Base-by-base conservation (phyloP, 2,888 invertebrate species). In the Patella depressa region DNA sequence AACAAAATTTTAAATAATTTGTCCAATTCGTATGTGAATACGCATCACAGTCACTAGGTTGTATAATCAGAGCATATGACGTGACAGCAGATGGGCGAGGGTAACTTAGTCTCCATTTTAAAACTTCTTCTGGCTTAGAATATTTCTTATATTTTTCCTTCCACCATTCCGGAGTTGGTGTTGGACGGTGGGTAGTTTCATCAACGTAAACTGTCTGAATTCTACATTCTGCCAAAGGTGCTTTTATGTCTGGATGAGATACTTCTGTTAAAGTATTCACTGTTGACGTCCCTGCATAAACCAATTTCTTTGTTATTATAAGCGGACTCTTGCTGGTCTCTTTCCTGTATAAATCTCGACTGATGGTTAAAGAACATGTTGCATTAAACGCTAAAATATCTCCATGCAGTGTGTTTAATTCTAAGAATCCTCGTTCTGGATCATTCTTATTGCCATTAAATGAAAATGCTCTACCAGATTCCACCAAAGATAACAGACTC, bases 121-220 rank as follows among this genome's bases (percentile, higher is more conserved):
- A 65, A 14, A 65, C 45, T 19, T 59, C 72, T 34, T 72, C 76
- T 5, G n/a, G 45, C 24, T 71, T 24, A 4, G 55, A 45, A 57
- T 57, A 19, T 17, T 71, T 34, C 5, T 29, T 71, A 70, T 80
- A 80, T 71, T 78, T 80, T 15, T 75, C 74, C 14, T 73, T 78
- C 80, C 80, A 80, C 80, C 80, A 80, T 45, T 78, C 78, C 55
- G 80, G 80, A 55, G 72, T 77, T 69, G 78, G 59, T 14, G 55
- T 71, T 14, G 78, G 77, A 55, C 69, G 74, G 11, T 77, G 65
- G 3, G 77, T 80, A 3, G 72, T 53, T 14, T 72, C 14, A n/a
- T 74, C 34, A 5, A 80, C 80, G 4, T 74, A 65, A 24, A 80
- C 78, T 17, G 80, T 75, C 73, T 80, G 80, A 34, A 76, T 69